Percentiles rank a stretch among this genome's conserved stretches.
phyloP scores from a whole-genome alignment of 2,888 invertebrate genomes.

The Marronus borbonicus region DNA sequence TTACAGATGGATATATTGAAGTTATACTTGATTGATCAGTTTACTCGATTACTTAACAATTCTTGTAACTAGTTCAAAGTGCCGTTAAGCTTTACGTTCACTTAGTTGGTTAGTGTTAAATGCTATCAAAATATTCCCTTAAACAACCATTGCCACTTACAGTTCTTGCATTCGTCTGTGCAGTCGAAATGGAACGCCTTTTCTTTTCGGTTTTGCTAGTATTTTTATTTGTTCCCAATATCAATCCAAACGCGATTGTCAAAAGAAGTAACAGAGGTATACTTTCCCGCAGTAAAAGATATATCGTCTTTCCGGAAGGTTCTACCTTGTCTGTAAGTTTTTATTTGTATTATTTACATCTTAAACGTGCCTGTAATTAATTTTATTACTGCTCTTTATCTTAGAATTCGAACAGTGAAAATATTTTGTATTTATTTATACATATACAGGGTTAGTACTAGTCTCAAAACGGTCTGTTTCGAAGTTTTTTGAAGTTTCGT shows the following conservation, averaged over 20 bases:
- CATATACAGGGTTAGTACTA: too few relatives aligned
- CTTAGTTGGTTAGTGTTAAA: constrained; percentile 6
- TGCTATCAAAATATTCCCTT: constrained; percentile 25
- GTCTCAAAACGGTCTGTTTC: too few relatives aligned
- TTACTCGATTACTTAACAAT: constrained; percentile 12
- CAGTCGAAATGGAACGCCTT: constrained; percentile 26
- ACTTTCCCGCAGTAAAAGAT: constrained; percentile 71
- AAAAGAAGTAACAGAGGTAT: constrained; percentile 30
- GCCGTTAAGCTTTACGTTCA: constrained; percentile 10
- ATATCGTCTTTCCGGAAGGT: constrained; percentile 76
- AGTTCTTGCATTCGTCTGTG: not conserved
- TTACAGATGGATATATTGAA: too few relatives aligned
- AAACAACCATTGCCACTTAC: not conserved
- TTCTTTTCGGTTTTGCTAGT: constrained; percentile 29
- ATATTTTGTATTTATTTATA: too few relatives aligned
- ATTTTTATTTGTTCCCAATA: constrained; percentile 27
- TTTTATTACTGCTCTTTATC: too few relatives aligned
- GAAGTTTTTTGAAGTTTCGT: too few relatives aligned
- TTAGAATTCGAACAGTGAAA: too few relatives aligned
- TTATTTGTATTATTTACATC: too few relatives aligned
- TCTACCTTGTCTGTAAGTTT: constrained; percentile 76
- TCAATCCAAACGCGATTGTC: not conserved
- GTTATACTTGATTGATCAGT: constrained; percentile 10
- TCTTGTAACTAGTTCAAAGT: constrained; percentile 11
- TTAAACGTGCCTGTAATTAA: too few relatives aligned